phyloP scores from a whole-genome alignment of 2,888 invertebrate genomes.

The Leptopilina syphax region DNA sequence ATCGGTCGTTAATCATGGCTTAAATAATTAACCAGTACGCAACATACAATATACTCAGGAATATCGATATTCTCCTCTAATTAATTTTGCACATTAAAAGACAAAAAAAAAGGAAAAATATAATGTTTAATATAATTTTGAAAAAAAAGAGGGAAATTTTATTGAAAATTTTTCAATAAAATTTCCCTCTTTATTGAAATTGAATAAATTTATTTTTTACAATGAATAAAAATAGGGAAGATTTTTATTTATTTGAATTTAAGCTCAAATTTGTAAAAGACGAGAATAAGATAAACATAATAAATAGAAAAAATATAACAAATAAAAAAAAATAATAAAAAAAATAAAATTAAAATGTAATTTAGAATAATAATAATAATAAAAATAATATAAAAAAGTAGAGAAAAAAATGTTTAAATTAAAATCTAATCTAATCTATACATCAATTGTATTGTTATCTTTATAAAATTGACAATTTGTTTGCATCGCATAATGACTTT shows the following conservation, averaged over 20 bases:
- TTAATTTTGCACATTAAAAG: neutral
- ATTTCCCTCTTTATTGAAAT: too few relatives aligned
- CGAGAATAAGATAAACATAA: too few relatives aligned
- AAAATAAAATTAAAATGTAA: neutral
- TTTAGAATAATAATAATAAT: neutral
- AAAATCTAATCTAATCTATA: constrained; percentile 1
- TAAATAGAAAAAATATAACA: too few relatives aligned
- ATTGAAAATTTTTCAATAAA: too few relatives aligned
- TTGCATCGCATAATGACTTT: constrained; percentile 3
- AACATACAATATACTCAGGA: neutral
- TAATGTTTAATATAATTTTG: too few relatives aligned
- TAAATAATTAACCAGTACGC: constrained; percentile 1
- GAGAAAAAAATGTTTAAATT: neutral
- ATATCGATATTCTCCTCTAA: neutral
- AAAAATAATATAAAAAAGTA: neutral
- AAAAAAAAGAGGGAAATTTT: too few relatives aligned
- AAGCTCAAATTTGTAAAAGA: too few relatives aligned
- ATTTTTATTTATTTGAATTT: too few relatives aligned
- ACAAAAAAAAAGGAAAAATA: neutral
- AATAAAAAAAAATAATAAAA: too few relatives aligned
- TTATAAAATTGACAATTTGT: neutral
- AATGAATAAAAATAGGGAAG: too few relatives aligned
- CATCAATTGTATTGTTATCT: neutral
- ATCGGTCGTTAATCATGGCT: neutral
- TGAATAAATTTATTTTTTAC: too few relatives aligned